Base-by-base conservation (phyloP, 1,140 invertebrate genomes). In the Trachymyrmex septentrionalis region DNA sequence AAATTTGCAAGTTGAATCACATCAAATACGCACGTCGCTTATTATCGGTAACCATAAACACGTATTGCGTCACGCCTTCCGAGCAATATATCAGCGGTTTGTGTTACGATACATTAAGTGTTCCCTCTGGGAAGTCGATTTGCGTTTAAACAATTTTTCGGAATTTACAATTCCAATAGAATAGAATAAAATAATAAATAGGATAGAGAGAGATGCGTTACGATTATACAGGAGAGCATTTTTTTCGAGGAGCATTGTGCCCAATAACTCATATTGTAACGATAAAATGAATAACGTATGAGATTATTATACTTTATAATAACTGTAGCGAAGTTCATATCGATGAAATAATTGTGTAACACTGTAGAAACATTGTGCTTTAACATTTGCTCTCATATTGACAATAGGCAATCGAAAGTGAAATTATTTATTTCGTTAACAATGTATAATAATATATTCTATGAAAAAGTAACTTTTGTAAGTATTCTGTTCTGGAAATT, bases 1-100 rank as follows among this genome's bases (percentile, higher is more conserved):
- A 69, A 81, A 84, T 81, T 81, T 53, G 50, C 66, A 82, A 86
- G 67, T 86, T 86, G 48, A 63, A 57, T 53, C 77, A 75, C 48
- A 63, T 73, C 72, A 81, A 81, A 71, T 71, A 81, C n/a, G 55
- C 27, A 44, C 21, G 24, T 61, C 38, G n/a, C 24, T 82, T 71
- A 55, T 84, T 84, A 63, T 84, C 57, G 55, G 38, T 73, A 73
- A 53, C 16, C 21, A 48, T 61, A 75, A 57, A 44, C 24, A 66
- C 14, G 38, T 50, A 61, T n/a, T 82, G 16, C 67, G 67, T 82
- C 80, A 82, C 24, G 34, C 27, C 34, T 69, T 44, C n/a, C 19
- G 14, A 34, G 48, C 27, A 34, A 10, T 53, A 48, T 57, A 59
- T 19, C 34, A 67, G n/a, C 38, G 21, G 10, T 4, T 64, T 64